A percentile compares a stretch with the other conserved stretches of the same genome.
phyloP scores from a whole-genome alignment of 2,113 vertebrate genomes.

The Lucifuga dentata region DNA sequence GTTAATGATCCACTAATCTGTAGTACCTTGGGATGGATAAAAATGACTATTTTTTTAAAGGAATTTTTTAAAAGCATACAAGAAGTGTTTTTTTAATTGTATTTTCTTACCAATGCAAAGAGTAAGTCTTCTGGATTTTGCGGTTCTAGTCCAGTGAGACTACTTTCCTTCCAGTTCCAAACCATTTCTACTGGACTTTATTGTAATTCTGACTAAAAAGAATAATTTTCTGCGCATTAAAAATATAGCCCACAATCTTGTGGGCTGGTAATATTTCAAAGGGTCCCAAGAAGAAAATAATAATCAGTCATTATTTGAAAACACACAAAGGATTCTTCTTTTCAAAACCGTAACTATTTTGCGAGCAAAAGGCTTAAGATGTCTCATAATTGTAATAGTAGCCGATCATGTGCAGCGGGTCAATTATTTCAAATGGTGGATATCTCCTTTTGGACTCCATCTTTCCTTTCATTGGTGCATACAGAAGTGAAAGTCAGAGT shows the following conservation, averaged over 20 bases:
- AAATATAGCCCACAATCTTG: constrained; percentile 35
- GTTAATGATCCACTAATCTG: too few relatives aligned
- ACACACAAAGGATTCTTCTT: constrained; percentile 46
- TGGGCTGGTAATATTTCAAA: constrained; percentile 47
- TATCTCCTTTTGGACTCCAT: constrained; percentile 26
- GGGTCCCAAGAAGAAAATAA: constrained; percentile 30
- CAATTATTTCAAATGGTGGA: constrained; percentile 53
- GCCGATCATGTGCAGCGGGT: constrained; percentile 33
- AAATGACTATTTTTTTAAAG: too few relatives aligned
- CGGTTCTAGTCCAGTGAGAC: neutral
- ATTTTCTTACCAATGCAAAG: constrained; percentile 15
- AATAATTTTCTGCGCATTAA: constrained; percentile 48
- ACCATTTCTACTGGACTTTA: constrained; percentile 34
- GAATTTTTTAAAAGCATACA: too few relatives aligned
- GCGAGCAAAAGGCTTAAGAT: constrained; percentile 33
- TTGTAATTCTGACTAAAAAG: constrained; percentile 32
- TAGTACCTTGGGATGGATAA: too few relatives aligned
- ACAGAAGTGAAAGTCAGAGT: constrained; percentile 54
- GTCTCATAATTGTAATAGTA: constrained; percentile 53
- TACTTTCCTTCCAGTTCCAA: constrained; percentile 7
- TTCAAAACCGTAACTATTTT: constrained; percentile 33
- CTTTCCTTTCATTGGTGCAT: constrained; percentile 39
- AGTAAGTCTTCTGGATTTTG: constrained; percentile 7
- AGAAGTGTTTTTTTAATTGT: too few relatives aligned
- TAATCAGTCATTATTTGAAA: constrained; percentile 54